phyloP scores from a whole-genome alignment of 2,888 invertebrate genomes.

The Nemotelus nigrinus region DNA sequence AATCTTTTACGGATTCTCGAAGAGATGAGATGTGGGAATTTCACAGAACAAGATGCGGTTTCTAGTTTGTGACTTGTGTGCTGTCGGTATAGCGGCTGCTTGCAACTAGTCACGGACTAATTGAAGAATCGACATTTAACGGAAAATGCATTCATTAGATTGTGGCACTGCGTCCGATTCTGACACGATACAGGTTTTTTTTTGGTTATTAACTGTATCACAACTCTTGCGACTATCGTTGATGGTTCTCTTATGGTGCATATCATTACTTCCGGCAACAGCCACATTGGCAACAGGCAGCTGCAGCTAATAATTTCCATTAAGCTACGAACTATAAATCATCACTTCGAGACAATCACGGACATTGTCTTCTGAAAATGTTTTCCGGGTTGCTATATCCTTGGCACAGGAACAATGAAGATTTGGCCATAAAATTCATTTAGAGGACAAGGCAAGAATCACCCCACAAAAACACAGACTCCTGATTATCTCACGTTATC shows the following conservation, averaged over 20 bases:
- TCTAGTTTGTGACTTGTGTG: constrained; percentile 4
- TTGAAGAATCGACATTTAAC: too few species aligned
- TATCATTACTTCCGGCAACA: too few species aligned
- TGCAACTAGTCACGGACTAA: too few species aligned
- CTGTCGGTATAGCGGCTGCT: not conserved
- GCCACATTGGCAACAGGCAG: not conserved
- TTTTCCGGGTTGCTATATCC: not conserved
- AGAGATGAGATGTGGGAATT: constrained; percentile 28
- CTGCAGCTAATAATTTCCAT: not conserved
- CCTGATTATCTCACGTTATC: constrained; percentile 30
- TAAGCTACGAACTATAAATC: constrained; percentile 10
- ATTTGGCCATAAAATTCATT: not conserved
- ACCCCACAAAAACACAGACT: constrained; percentile 2
- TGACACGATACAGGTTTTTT: too few species aligned
- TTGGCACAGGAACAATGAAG: not conserved
- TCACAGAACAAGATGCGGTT: not conserved
- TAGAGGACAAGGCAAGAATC: not conserved
- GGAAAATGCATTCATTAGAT: too few species aligned
- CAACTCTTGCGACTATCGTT: too few species aligned
- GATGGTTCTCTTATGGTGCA: too few species aligned
- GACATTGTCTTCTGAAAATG: not conserved
- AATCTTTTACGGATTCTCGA: constrained; percentile 11
- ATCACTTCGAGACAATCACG: not conserved
- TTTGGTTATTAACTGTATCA: too few species aligned
- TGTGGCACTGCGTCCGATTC: too few species aligned